Evolutionary conservation across 1,140 invertebrate species (phyloP).

Genomic region (Papilio polytes): DNA sequence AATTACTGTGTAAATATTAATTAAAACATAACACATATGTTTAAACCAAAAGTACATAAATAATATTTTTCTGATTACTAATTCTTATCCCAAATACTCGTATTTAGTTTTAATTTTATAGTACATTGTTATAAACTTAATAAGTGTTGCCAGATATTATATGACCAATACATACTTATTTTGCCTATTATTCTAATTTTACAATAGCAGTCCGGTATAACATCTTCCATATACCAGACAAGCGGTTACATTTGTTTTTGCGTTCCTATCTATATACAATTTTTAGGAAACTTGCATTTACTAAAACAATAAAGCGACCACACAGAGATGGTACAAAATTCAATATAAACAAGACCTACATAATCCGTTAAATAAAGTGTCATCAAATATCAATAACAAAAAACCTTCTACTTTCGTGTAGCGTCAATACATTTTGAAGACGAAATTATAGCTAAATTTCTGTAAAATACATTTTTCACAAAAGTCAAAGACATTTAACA

Average conservation of each 20-base stretch:
- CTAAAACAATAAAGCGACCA: no score
- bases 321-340: not conserved
- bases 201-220: no score
- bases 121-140: not conserved
- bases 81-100: not conserved
- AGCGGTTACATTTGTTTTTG: not conserved
- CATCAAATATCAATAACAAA: no score
- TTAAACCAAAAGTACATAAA: not conserved
- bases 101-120: not conserved
- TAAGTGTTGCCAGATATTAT: not conserved
- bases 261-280: not conserved
- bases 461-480: no score
- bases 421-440: no score
- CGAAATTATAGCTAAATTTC: no score
- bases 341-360: not conserved
- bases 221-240: no score
- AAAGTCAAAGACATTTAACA: no score
- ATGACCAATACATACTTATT: no score
- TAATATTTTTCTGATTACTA: not conserved
- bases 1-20: not conserved
- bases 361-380: slow-evolving; percentile 14
- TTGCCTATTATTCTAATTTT: no score
- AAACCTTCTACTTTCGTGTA: no score
- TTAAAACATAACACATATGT: slow-evolving; percentile 1
- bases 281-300: not conserved